phyloP scores from a whole-genome alignment of 2,113 vertebrate genomes.

The Bungarus multicinctus region DNA sequence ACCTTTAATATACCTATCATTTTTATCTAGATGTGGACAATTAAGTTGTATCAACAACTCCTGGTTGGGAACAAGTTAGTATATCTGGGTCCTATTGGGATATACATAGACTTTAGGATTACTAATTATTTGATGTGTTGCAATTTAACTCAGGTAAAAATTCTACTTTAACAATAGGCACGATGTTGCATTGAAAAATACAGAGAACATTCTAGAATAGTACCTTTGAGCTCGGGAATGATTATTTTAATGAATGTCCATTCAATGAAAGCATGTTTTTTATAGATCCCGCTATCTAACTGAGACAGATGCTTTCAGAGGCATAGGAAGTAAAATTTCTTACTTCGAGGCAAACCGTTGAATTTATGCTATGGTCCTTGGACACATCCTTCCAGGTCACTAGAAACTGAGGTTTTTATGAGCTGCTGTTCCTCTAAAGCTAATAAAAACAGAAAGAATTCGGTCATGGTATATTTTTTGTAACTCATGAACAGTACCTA shows the following conservation, averaged over 20 bases:
- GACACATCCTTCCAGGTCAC: background rate
- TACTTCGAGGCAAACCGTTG: background rate
- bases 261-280: background rate
- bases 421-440: background rate
- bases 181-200: background rate
- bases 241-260: background rate
- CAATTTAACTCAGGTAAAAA: background rate
- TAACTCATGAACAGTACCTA: background rate
- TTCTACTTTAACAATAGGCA: background rate
- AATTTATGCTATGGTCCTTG: background rate
- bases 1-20: background rate
- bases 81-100: background rate
- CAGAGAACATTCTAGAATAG: background rate
- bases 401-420: background rate
- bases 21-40: background rate
- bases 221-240: background rate
- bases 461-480: background rate
- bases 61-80: background rate
- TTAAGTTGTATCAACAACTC: background rate
- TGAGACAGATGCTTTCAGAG: background rate
- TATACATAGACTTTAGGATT: too few relatives aligned
- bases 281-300: background rate
- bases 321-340: background rate
- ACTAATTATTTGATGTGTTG: too few relatives aligned
- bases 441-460: slow-evolving; percentile 1